Percentiles rank a stretch among this genome's conserved stretches.
Evolutionary conservation across 2,113 vertebrate species (phyloP).

Genomic region (Pluvianellus socialis): DNA sequence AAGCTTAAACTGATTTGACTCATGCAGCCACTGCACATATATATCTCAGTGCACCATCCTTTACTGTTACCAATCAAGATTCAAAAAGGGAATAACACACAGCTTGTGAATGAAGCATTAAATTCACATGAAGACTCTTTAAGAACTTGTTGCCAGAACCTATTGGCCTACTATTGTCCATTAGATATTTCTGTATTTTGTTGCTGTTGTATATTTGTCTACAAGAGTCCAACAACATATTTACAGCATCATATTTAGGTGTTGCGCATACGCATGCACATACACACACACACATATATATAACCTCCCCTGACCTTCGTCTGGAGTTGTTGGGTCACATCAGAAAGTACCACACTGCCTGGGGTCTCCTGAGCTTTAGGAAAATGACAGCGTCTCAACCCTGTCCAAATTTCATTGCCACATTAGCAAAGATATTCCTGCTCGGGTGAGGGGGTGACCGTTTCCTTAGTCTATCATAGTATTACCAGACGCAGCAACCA

Average conservation of each 20-base stretch:
- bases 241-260: neutral
- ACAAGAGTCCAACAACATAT: neutral
- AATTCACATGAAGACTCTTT: neutral
- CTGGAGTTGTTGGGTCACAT: neutral
- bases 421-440: neutral
- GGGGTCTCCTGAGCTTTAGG: neutral
- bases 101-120: neutral
- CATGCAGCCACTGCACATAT: neutral
- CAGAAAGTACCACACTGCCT: neutral
- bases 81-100: neutral
- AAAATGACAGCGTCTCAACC: neutral
- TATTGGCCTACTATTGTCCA: neutral
- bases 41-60: neutral
- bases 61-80: neutral
- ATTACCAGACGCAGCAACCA: rapidly evolving
- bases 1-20: neutral
- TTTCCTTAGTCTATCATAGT: neutral
- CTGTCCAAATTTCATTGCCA: neutral
- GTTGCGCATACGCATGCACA: neutral
- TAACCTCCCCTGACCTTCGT: neutral
- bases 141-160: neutral
- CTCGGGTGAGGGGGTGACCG: neutral
- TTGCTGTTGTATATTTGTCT: neutral
- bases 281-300: neutral
- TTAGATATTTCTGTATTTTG: neutral